Conservation (phyloP, 2,797 vertebrate species). For the Channa striata region DNA sequence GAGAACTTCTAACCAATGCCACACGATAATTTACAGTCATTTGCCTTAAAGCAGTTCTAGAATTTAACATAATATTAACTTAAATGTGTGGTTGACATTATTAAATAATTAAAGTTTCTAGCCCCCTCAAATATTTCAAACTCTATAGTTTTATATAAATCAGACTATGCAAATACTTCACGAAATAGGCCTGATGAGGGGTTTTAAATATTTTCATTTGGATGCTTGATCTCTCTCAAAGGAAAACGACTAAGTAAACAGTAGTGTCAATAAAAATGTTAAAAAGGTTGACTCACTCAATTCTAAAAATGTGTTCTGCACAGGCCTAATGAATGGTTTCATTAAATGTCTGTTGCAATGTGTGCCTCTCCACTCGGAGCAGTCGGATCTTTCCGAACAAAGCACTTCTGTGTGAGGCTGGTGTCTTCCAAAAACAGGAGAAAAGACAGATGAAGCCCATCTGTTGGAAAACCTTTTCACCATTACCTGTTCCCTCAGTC, state of each 20-base stretch:
- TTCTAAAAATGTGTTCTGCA: neutral
- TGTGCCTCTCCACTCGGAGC: neutral
- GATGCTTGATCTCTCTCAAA: neutral
- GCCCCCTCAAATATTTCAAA: no score
- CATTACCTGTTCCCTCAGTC: slow-evolving; percentile 52
- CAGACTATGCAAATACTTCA: neutral
- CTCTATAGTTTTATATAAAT: neutral
- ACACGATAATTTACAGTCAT: no score
- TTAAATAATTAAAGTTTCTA: no score
- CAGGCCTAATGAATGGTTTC: neutral
- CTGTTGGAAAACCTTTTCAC: slow-evolving; percentile 41
- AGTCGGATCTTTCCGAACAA: slow-evolving; percentile 10
- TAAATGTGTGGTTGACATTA: no score
- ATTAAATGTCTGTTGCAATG: neutral
- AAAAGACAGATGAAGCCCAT: slow-evolving; percentile 50
- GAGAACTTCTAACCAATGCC: neutral
- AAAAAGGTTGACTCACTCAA: neutral
- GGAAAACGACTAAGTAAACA: neutral
- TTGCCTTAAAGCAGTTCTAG: neutral
- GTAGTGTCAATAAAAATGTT: neutral
- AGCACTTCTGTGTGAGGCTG: slow-evolving; percentile 24
- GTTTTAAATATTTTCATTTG: no score
- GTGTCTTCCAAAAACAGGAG: slow-evolving; percentile 32
- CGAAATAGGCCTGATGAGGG: no score
- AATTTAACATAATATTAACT: no score